phyloP scores from a whole-genome alignment of 1,140 invertebrate species.

The Wasmannia auropunctata region DNA sequence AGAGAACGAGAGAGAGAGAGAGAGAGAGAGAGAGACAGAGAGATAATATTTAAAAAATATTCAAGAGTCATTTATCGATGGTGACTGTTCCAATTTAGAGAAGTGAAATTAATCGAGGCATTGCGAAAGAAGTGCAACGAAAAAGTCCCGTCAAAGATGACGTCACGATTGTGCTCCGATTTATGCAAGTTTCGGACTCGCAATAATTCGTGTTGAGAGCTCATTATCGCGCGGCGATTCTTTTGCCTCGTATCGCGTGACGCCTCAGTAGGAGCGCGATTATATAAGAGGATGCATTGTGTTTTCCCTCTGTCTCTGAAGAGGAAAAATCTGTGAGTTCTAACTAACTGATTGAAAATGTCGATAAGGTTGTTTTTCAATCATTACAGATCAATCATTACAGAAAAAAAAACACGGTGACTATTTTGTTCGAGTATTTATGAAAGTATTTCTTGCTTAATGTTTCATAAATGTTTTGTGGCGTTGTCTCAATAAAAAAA shows the following conservation, averaged over 20 bases:
- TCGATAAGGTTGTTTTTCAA: neutral
- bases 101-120: conserved; percentile 35
- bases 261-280: neutral
- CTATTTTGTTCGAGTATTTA: neutral
- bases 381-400: too few relatives aligned
- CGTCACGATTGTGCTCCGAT: conserved; percentile 20
- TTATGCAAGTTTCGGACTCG: conserved; percentile 1
- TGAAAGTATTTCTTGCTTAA: neutral
- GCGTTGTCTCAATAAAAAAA: neutral
- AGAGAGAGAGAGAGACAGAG: neutral
- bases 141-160: conserved; percentile 11
- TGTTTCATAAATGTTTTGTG: neutral
- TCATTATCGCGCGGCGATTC: neutral
- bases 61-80: conserved; percentile 19
- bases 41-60: conserved; percentile 6
- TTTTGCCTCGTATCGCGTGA: neutral
- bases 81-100: conserved; percentile 38
- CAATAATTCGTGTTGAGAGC: neutral
- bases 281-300: neutral
- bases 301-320: too few relatives aligned
- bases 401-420: neutral
- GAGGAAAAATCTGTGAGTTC: neutral
- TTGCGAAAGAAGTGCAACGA: conserved; percentile 35
- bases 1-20: neutral
- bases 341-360: neutral